phyloP scores from a whole-genome alignment of 2,888 invertebrate species.

The Cheilosia urbana region DNA sequence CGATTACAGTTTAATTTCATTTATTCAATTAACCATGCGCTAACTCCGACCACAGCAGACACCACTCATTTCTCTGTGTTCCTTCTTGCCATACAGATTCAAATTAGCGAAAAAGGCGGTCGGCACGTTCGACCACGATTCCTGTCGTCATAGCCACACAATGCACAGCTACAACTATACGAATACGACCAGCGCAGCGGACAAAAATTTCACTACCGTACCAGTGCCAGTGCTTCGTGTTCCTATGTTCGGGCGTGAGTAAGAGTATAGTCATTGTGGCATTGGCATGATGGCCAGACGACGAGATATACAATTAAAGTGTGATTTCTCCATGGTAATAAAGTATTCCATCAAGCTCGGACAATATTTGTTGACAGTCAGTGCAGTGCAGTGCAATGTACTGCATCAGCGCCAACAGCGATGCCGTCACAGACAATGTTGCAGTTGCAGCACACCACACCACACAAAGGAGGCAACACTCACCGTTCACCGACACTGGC shows the following conservation, averaged over 20 bases:
- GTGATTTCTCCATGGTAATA: constrained; percentile 73
- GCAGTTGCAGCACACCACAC: constrained; percentile 46
- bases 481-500: constrained; percentile 61
- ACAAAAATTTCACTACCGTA: constrained; percentile 17
- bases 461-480: constrained; percentile 49
- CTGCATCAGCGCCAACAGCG: neutral
- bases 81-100: constrained; percentile 6
- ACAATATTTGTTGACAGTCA: constrained; percentile 74
- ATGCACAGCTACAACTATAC: neutral
- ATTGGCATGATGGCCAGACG: constrained; percentile 38
- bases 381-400: constrained; percentile 46
- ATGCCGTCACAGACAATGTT: constrained; percentile 47
- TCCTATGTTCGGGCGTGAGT: constrained; percentile 1
- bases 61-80: constrained; percentile 7
- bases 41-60: neutral
- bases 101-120: constrained; percentile 57
- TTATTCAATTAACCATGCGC: constrained; percentile 59
- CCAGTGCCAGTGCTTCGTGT: neutral
- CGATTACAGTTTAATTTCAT: constrained; percentile 45
- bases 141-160: neutral
- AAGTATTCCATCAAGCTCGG: constrained; percentile 73
- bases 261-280: neutral
- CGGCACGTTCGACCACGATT: constrained; percentile 60
- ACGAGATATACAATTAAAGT: constrained; percentile 72
- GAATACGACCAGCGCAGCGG: constrained; percentile 8